Conservation (phyloP, 2,113 vertebrate genomes). For the Anguilla rostrata region DNA sequence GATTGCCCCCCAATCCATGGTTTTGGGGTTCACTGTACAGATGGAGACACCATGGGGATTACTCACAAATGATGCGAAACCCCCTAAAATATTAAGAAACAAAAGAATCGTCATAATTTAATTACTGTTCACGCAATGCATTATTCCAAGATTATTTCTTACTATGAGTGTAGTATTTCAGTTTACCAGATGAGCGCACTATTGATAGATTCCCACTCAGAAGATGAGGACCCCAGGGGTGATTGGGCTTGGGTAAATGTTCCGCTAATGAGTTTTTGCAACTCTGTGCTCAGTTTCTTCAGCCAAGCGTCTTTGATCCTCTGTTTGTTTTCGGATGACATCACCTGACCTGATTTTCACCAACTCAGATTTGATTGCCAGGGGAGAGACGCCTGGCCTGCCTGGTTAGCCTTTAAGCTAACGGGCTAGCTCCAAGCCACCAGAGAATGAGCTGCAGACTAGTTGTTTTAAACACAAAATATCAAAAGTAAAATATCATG, state of each 20-base stretch:
- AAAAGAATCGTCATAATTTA: background rate
- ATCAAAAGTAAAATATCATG: background rate
- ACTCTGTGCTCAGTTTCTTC: background rate
- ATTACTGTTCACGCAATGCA: background rate
- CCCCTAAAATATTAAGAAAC: background rate
- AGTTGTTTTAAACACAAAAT: background rate
- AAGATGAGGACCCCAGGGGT: constrained; percentile 84
- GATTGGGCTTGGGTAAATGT: constrained; percentile 35
- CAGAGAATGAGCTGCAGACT: background rate
- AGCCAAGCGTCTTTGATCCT: background rate
- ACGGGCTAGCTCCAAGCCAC: background rate
- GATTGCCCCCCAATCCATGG: background rate
- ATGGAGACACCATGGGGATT: background rate
- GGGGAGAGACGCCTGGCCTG: background rate
- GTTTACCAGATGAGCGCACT: constrained; percentile 93
- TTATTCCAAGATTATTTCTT: constrained; percentile 12
- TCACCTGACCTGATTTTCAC: background rate
- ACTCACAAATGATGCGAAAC: background rate
- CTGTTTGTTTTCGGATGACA: background rate
- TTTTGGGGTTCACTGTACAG: background rate
- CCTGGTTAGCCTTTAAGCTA: background rate
- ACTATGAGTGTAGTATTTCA: constrained; percentile 88
- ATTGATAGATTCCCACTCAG: constrained; percentile 85
- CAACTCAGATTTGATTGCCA: background rate
- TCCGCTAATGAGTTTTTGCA: background rate